A percentile compares a stretch with the other conserved stretches of the same genome.
phyloP scores from a whole-genome alignment of 2,797 vertebrate genomes.

The Poecilia picta region DNA sequence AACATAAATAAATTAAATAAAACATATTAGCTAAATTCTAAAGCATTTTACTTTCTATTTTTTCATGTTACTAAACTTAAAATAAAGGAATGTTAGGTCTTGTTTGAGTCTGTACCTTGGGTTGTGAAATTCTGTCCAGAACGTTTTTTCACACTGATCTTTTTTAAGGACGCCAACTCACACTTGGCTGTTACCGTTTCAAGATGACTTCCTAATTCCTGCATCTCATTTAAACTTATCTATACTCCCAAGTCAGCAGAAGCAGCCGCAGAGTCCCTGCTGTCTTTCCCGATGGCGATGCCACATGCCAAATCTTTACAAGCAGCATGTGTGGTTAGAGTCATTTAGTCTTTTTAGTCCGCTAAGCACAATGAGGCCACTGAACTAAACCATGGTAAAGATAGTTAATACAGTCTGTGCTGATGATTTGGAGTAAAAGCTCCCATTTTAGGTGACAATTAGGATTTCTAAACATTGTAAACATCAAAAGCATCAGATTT shows the following conservation, averaged over 20 bases:
- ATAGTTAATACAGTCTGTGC: constrained; percentile 3
- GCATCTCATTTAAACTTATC: not conserved
- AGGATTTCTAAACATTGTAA: not conserved
- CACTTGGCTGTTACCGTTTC: not conserved
- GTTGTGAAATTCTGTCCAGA: not conserved
- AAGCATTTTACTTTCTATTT: not conserved
- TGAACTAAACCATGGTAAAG: constrained; percentile 36
- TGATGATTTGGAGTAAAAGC: not conserved
- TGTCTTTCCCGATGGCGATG: constrained; percentile 30
- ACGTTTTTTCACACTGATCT: not conserved
- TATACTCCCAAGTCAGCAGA: constrained; percentile 23
- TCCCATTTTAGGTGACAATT: not conserved
- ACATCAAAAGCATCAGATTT: not conserved
- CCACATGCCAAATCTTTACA: constrained; percentile 32
- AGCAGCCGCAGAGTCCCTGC: constrained; percentile 12
- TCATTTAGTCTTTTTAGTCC: constrained; percentile 44
- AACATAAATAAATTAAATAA: no score
- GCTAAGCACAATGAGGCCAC: constrained; percentile 50
- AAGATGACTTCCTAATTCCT: constrained; percentile 6
- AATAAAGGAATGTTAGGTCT: not conserved
- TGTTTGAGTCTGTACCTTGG: not conserved
- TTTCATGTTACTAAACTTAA: not conserved
- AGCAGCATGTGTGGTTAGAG: constrained; percentile 46
- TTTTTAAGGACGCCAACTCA: not conserved
- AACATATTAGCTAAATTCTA: no score